Base-by-base conservation (phyloP, 1,140 invertebrate species). In the Drosophila pseudoobscura region DNA sequence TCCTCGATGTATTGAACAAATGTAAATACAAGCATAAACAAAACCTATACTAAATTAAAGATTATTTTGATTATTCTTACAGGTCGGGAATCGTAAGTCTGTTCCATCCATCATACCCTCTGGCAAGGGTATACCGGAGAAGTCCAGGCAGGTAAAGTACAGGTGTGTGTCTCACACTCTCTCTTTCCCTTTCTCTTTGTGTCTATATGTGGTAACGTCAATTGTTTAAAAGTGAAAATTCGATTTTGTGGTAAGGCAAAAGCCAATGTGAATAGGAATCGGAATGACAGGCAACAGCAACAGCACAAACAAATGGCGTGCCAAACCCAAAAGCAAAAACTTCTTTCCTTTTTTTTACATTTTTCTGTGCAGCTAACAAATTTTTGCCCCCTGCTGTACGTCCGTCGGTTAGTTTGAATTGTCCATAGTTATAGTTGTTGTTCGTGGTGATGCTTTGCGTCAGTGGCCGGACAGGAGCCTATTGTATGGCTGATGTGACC, bases 221-320 rank as follows among this genome's bases (percentile, higher is more conserved):
- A 90, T 90, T 90, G 88, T 88, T 88, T 83, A 87, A 88, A 80
- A 90, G 88, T 90, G 88, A 88, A 89, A 90, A 90, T 90, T 88
- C 88, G 79, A 90, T 90, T 90, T 90, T 90, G 88, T 75, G 88
- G 88, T 56, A 80, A 71, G 55, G 71, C 59, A 78, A 70, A 83
- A 71, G 66, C 45, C 62, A 66, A 57, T 52, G 51, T 35, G 65
- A 55, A 39, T 39, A 13, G 35, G 11, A 13, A 13, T 13, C 9
- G 35, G 35, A 39, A 39, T 4, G 35, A 11, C 7, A 11, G 35
- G 9, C 35, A 11, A 11, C 35, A 53, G 46, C 35, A 47, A 61
- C 57, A 68, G 56, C 49, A 79, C 65, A 68, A 70, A 79, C 75
- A 74, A 85, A 80, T 85, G 77, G 60, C 54, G 77, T 87, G 77